Base-by-base conservation (phyloP, 2,888 invertebrate genomes). In the Linnaemya vulpina region DNA sequence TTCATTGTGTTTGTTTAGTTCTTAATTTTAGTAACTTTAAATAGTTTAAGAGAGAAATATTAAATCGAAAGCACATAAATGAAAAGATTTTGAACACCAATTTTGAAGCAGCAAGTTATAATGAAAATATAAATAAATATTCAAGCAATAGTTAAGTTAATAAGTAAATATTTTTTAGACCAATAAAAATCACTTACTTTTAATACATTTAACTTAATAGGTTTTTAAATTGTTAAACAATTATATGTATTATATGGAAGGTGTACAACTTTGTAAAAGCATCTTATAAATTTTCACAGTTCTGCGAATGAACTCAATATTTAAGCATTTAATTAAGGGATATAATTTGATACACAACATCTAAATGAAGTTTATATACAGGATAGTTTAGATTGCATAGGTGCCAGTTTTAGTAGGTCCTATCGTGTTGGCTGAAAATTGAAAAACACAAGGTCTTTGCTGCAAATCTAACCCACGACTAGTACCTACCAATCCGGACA, bases 61-160 rank as follows among this genome's bases (percentile, higher is more conserved):
- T 40, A 40, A 53, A 49, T 40, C 3, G 35, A 15, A 22, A 22
- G 38, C 20, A 22, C 15, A 22, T 51, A 38, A 25, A 49, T 11
- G 7, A 30, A 49, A 15, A n/a, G 30, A 71, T 70, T 20, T 38
- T 46, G 63, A 82, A 84, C 76, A 86, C 84, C 84, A 86, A 75
- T 78, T 77, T 79, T 63, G 30, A 25, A 84, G 78, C 43, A 67
- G 13, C 9, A 67, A 82, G 7, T 49, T 20, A 40, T 17, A 35
- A 67, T 17, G 30, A 30, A 67, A 73, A 49, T 43, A 74, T 49
- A 46, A 58, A 60, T 7, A 58, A 76, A 58, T 20, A 53, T 53
- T 8, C 55, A 65, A 79, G 78, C 79, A 82, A 79, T 82, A 78
- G 53, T 79, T 86, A 82, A 78, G 74, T 78, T 78, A 78, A 77